phyloP scores from a whole-genome alignment of 2,113 vertebrate genomes.

The Picathartes gymnocephalus region DNA sequence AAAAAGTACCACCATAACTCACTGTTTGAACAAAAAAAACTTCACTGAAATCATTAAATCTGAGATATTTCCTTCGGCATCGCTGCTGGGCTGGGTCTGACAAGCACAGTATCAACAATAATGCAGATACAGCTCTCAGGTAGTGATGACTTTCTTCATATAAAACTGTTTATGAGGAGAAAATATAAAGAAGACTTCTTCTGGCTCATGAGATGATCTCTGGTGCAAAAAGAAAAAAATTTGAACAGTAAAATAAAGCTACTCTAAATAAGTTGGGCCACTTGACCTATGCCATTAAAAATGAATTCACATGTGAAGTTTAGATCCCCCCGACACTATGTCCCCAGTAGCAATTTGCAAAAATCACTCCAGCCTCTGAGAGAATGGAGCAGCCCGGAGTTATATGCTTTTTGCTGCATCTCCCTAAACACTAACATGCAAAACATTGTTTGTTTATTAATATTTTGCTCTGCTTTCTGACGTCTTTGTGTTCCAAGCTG shows the following conservation, averaged over 20 bases:
- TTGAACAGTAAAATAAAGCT: neutral
- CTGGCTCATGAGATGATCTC: neutral
- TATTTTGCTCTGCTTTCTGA: neutral
- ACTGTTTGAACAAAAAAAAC: neutral
- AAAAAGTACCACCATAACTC: neutral
- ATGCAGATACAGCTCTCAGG: neutral
- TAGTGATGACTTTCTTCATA: neutral
- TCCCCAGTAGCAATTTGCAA: neutral
- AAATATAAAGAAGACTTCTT: neutral
- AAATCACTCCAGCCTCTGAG: neutral
- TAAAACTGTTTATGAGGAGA: neutral
- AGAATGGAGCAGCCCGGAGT: neutral
- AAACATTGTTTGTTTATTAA: neutral
- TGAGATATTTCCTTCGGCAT: neutral
- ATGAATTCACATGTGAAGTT: neutral
- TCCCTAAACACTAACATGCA: neutral
- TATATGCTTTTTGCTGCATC: neutral
- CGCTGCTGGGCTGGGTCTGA: neutral
- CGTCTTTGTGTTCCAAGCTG: neutral
- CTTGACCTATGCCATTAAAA: neutral
- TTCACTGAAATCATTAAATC: neutral
- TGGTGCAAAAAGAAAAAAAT: neutral
- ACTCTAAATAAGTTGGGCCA: fast-evolving
- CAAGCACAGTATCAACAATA: neutral
- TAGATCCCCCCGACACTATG: fast-evolving